Evolutionary conservation across 2,888 invertebrate genomes (phyloP), one percentile per base, ranked within the genome.

Genomic region (Drosophila emarginata): DNA sequence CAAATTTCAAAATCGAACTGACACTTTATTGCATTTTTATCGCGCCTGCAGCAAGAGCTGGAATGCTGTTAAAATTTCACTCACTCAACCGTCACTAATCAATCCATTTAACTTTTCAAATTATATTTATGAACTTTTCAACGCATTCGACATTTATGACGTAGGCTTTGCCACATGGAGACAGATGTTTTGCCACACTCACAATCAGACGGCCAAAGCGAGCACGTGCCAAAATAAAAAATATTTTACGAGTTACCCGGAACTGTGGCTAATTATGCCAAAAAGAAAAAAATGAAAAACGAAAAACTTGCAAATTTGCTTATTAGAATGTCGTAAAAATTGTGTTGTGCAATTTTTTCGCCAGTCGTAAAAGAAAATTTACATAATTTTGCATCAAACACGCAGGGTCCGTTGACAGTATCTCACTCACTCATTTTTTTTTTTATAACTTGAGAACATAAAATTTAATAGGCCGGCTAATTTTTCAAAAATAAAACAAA

Each of bases 21-120:
- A 68, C 36, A 80, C 87, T 89, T 89, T 90, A 89, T 89, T 80
- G 85, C 87, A 80, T 77, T 88, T 89, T 89, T 89, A 89, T 90
- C 79, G 80, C 79, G 75, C 78, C 81, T 87, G 71, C 77, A 84
- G 84, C 68, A 65, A 68, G 67, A 66, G 32, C 23, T 26, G 26
- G 26, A 26, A 26, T 26, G 6, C 63, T 76, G 69, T 72, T 58
- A 72, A 78, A 78, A 76, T 69, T 72, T 81, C 61, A 45, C 21
- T 51, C 78, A 77, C 64, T 79, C 77, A 80, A 76, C 81, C 89
- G 79, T 89, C 78, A 84, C 89, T 88, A 90, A 90, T 90, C 90
- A 78, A 74, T 81, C 78, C 76, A 86, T 87, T 82, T 87, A 80
- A 80, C 70, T 84, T 88, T 45, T 78, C 63, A 63, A 87, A 78